Evolutionary conservation across 2,797 vertebrate genomes (phyloP).

Genomic region (Erpetoichthys calabaricus): DNA sequence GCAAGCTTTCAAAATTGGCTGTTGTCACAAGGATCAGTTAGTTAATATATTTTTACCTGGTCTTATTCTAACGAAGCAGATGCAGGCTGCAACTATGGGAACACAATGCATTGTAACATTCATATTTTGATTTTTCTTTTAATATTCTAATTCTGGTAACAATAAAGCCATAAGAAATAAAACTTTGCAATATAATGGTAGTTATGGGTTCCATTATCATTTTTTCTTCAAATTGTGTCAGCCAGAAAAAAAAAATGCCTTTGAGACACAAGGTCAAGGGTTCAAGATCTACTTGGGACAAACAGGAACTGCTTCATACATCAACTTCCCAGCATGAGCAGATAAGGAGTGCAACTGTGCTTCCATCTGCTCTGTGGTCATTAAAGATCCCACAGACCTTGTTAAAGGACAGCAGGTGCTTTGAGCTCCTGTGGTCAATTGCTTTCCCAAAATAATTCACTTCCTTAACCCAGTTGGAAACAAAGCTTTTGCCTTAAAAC

Average conservation of each 20-base stretch:
- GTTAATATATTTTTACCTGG: too few species aligned
- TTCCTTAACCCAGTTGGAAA: not conserved
- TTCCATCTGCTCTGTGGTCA: slow-evolving; percentile 1
- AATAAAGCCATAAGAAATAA: too few species aligned
- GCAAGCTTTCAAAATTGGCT: too few species aligned
- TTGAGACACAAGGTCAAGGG: slow-evolving; percentile 1
- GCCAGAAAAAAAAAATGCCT: not conserved
- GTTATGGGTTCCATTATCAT: too few species aligned
- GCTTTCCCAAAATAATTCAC: not conserved
- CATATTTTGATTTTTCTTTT: too few species aligned
- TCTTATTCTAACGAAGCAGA: too few species aligned
- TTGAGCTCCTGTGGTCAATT: not conserved
- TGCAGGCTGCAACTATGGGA: too few species aligned
- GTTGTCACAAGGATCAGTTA: too few species aligned
- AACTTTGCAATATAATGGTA: too few species aligned
- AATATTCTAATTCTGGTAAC: too few species aligned
- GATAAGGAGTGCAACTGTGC: not conserved
- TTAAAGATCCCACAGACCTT: slow-evolving; percentile 1
- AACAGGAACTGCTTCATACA: not conserved
- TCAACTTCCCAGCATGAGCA: not conserved
- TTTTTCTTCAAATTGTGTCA: not conserved
- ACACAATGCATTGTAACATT: too few species aligned
- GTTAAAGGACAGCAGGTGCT: slow-evolving; percentile 1
- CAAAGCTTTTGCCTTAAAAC: not conserved
- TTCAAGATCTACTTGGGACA: not conserved